Percentiles rank a stretch among this genome's conserved stretches.
phyloP scores from a whole-genome alignment of 2,797 vertebrate genomes.

The Eulemur rubriventer region DNA sequence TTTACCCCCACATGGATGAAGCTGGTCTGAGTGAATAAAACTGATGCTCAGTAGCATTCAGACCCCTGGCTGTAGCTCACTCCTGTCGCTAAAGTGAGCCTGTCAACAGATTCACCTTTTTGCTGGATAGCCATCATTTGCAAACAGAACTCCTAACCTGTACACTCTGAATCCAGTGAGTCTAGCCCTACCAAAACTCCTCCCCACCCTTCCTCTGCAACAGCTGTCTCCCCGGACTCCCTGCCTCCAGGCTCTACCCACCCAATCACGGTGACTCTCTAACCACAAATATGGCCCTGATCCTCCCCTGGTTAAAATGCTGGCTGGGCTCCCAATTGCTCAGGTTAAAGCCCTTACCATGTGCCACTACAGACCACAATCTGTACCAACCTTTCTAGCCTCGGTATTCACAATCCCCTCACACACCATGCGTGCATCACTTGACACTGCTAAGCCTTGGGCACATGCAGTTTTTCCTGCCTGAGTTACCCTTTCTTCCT shows the following conservation, averaged over 20 bases:
- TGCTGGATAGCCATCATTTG: not conserved
- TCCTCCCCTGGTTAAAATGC: not conserved
- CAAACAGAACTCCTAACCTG: not conserved
- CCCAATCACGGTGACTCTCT: not conserved
- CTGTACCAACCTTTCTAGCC: not conserved
- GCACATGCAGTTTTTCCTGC: not conserved
- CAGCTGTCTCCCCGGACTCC: not conserved
- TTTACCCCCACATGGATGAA: not conserved
- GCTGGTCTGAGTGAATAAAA: not conserved
- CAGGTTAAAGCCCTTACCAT: not conserved
- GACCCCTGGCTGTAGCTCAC: not conserved
- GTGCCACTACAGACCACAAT: not conserved
- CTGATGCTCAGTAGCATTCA: not conserved
- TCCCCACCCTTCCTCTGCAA: not conserved
- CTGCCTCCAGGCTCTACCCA: not conserved
- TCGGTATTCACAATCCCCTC: not conserved
- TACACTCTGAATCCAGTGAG: not conserved
- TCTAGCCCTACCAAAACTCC: not conserved
- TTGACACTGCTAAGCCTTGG: not conserved
- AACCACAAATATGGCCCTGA: not conserved
- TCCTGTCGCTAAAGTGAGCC: not conserved
- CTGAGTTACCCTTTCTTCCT: not conserved
- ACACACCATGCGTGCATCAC: not conserved
- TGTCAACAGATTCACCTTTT: not conserved
- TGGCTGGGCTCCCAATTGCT: not conserved